These are phyloP conservation scores for Leptarthrus brevirostris DNA, from an alignment of 2,888 invertebrate genomes.

Conservation along the genomic window DNA sequence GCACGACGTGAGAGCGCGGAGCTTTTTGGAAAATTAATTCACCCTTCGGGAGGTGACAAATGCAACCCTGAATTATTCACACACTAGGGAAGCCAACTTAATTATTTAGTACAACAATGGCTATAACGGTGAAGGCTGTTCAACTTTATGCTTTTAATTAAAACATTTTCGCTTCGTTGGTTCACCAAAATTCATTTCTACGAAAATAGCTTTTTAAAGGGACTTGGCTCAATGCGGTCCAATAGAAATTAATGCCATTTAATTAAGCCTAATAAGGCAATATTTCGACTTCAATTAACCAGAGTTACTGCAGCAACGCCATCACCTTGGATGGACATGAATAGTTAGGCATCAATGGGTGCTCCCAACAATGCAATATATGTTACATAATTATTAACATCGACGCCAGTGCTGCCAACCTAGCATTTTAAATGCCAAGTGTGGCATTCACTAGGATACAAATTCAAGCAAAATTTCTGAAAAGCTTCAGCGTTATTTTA, in stretches of 20 bases:
- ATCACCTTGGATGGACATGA: too few species aligned
- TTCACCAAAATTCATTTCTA: slow-evolving; percentile 3
- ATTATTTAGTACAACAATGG: slow-evolving; percentile 43
- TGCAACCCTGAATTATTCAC: slow-evolving; percentile 33
- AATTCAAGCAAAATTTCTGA: too few species aligned
- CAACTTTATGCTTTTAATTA: slow-evolving; percentile 32
- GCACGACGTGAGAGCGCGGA: not conserved
- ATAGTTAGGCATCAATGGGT: too few species aligned
- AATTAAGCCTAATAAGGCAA: not conserved
- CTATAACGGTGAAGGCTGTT: not conserved
- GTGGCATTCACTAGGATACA: too few species aligned
- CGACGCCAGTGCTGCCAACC: too few species aligned
- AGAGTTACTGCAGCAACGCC: too few species aligned
- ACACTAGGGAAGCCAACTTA: slow-evolving; percentile 13
- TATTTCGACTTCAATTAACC: too few species aligned
- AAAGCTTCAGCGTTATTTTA: too few species aligned
- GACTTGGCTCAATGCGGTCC: not conserved
- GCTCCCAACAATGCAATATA: too few species aligned
- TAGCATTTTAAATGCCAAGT: too few species aligned
- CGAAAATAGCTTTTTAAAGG: slow-evolving; percentile 2
- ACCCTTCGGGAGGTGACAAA: slow-evolving; percentile 38
- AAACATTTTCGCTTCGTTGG: not conserved
- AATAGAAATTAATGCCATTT: slow-evolving; percentile 13
- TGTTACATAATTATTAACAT: too few species aligned
- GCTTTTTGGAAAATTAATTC: slow-evolving; percentile 33